Evolutionary conservation across 1,140 invertebrate species (phyloP).

Genomic region (Luehdorfia chinensis): DNA sequence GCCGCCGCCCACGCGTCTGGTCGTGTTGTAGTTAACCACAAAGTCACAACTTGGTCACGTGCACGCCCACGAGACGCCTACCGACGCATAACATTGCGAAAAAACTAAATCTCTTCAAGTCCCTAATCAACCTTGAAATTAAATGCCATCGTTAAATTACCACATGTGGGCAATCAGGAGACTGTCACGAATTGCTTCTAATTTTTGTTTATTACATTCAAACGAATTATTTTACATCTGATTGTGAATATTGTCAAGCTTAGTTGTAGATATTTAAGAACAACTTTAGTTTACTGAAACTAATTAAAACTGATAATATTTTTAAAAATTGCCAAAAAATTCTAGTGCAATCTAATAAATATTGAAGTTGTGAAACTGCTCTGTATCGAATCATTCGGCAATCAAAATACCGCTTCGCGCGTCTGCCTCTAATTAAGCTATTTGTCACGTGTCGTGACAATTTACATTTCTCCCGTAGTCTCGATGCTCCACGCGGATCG

Average conservation of each 20-base stretch:
- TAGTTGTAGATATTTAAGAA: too few species aligned
- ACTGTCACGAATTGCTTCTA: too few species aligned
- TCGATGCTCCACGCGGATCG: too few species aligned
- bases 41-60: conserved; percentile 60
- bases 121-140: conserved; percentile 64
- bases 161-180: conserved; percentile 58
- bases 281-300: too few species aligned
- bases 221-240: too few species aligned
- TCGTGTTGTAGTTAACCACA: conserved; percentile 43
- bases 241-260: too few species aligned
- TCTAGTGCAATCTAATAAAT: too few species aligned
- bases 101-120: conserved; percentile 65
- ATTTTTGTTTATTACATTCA: too few species aligned
- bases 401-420: conserved; percentile 66
- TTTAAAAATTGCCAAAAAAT: too few species aligned
- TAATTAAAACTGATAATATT: too few species aligned
- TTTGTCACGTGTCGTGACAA: conserved; percentile 69
- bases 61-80: conserved; percentile 70
- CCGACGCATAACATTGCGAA: conserved; percentile 66
- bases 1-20: conserved; percentile 59
- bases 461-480: conserved; percentile 70
- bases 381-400: conserved; percentile 51
- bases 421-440: conserved; percentile 74
- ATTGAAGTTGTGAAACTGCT: too few species aligned
- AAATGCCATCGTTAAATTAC: conserved; percentile 64